Evolutionary conservation across 2,113 vertebrate species (phyloP).

Genomic region (Pedionomus torquatus): DNA sequence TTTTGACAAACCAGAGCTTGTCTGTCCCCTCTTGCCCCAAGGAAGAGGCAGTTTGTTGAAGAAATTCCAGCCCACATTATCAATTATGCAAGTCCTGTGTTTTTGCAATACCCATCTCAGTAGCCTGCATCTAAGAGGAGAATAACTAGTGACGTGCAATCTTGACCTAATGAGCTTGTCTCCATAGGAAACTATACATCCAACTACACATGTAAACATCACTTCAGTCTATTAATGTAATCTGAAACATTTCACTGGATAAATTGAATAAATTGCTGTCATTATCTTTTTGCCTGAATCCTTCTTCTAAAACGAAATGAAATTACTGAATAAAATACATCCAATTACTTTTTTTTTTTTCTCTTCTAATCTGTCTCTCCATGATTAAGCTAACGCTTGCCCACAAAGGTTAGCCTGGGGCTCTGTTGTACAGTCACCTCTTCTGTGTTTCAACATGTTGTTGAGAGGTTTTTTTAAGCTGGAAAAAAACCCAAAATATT

Average conservation of each 20-base stretch:
- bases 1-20: neutral
- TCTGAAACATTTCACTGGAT: constrained; percentile 16
- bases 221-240: neutral
- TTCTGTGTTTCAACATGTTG: constrained; percentile 56
- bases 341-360: neutral
- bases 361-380: constrained; percentile 6
- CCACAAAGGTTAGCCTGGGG: constrained; percentile 47
- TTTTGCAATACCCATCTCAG: neutral
- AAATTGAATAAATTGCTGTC: constrained; percentile 1
- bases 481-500: constrained; percentile 15
- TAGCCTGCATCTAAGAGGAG: neutral
- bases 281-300: constrained; percentile 48
- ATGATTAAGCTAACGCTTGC: neutral
- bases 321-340: constrained; percentile 27
- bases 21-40: neutral
- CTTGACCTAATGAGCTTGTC: neutral
- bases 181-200: neutral
- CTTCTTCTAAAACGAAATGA: constrained; percentile 9
- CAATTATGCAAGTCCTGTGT: neutral
- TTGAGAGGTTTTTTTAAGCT: neutral
- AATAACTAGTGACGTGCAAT: neutral
- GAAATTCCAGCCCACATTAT: neutral
- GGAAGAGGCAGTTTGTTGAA: neutral
- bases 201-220: neutral
- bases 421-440: constrained; percentile 42